These are phyloP conservation scores for Camelus bactrianus DNA, from an alignment of 2,113 vertebrate genomes.

Conservation along the genomic window DNA sequence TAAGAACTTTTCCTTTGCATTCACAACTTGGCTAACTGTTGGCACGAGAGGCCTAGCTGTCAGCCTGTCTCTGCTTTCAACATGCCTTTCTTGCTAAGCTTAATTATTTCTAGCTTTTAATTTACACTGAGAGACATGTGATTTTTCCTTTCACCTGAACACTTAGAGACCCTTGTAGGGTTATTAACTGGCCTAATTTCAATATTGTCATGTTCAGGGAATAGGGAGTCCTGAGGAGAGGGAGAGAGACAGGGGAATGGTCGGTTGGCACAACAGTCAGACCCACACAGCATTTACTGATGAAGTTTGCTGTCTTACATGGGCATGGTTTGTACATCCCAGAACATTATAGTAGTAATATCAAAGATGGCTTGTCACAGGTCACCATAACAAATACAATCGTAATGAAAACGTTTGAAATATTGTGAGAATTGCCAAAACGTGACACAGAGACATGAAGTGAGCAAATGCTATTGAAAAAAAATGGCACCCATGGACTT, in stretches of 20 bases:
- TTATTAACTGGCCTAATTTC: neutral
- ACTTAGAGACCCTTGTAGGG: neutral
- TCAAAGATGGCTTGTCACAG: neutral
- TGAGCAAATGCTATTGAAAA: neutral
- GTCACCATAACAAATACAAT: neutral
- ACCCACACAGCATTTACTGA: neutral
- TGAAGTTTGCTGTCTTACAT: neutral
- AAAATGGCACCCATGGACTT: neutral
- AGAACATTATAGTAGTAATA: neutral
- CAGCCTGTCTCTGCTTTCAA: neutral
- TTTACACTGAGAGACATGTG: neutral
- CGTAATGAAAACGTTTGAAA: neutral
- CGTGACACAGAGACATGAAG: neutral
- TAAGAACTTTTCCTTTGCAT: neutral
- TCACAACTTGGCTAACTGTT: neutral
- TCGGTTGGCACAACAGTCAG: neutral
- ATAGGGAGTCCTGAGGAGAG: neutral
- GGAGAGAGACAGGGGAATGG: neutral
- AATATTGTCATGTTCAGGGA: neutral
- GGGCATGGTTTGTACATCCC: neutral
- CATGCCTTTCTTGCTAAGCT: neutral
- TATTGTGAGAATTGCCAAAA: neutral
- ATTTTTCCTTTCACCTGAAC: neutral
- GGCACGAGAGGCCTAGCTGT: neutral
- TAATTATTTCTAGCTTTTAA: neutral